These are phyloP conservation scores for Lindbergichthys nudifrons DNA, from an alignment of 2,797 vertebrate genomes.

Conservation along the genomic window DNA sequence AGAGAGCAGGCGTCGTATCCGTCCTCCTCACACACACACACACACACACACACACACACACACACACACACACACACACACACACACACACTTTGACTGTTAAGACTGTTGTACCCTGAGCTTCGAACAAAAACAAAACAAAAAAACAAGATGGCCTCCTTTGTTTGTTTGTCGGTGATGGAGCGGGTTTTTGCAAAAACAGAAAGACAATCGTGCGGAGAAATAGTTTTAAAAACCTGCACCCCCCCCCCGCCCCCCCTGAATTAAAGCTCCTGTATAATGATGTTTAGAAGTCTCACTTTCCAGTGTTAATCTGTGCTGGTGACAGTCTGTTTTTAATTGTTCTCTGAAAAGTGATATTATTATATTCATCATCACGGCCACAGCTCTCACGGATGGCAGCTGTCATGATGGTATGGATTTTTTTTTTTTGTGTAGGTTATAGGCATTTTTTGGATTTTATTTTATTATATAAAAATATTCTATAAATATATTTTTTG, in stretches of 20 bases:
- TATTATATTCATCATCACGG: constrained; percentile 72
- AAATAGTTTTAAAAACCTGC: constrained; percentile 61
- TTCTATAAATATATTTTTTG: constrained; percentile 85
- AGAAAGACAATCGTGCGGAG: constrained; percentile 89
- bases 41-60: constrained; percentile 36
- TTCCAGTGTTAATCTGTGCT: constrained; percentile 93
- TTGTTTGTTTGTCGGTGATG: constrained; percentile 6
- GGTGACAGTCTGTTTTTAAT: constrained; percentile 90
- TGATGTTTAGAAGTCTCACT: constrained; percentile 87
- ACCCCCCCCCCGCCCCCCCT: background rate
- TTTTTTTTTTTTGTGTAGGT: constrained; percentile 75
- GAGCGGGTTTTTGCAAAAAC: constrained; percentile 56
- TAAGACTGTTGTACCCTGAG: constrained; percentile 76
- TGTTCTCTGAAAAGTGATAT: constrained; percentile 76
- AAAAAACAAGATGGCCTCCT: constrained; percentile 9
- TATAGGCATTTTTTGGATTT: constrained; percentile 79
- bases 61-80: constrained; percentile 15
- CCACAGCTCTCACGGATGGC: constrained; percentile 72
- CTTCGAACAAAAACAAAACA: constrained; percentile 67
- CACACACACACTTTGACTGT: constrained; percentile 67
- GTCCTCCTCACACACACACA: constrained; percentile 28
- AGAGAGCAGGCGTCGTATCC: constrained; percentile 5
- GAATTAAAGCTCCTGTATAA: constrained; percentile 80
- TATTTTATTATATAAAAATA: constrained; percentile 83
- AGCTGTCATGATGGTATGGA: constrained; percentile 81